These are phyloP conservation scores for Eulemur rubriventer DNA, from an alignment of 2,797 vertebrate species.

Conservation along the genomic window DNA sequence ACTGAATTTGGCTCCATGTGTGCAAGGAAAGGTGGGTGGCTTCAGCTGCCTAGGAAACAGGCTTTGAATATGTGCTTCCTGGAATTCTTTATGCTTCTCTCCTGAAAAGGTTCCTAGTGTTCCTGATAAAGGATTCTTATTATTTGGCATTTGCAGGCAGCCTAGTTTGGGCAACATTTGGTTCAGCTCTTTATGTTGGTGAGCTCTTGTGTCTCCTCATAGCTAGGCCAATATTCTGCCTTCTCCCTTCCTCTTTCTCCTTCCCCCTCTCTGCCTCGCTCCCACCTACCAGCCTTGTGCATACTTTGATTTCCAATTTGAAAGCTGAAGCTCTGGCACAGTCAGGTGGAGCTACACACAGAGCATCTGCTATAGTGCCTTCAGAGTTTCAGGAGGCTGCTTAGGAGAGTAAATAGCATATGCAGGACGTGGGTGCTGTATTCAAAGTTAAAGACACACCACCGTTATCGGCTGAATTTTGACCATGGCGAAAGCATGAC, in stretches of 20 bases:
- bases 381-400: background rate
- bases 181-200: background rate
- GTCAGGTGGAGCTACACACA: background rate
- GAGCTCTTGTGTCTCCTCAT: background rate
- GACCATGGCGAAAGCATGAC: background rate
- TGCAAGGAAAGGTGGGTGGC: constrained; percentile 71
- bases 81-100: constrained; percentile 58
- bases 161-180: background rate
- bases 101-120: constrained; percentile 14
- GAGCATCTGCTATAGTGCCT: background rate
- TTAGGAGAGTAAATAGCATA: background rate
- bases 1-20: constrained; percentile 51
- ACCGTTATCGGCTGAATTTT: accelerated
- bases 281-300: background rate
- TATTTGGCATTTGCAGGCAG: constrained; percentile 37
- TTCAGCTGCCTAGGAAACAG: constrained; percentile 74
- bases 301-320: background rate
- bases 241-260: background rate
- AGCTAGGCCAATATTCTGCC: background rate
- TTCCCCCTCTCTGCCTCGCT: background rate
- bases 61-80: constrained; percentile 64
- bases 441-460: background rate
- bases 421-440: background rate
- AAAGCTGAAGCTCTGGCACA: background rate
- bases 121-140: constrained; percentile 45